These are phyloP conservation scores for Drosophila basisetae DNA, from an alignment of 2,888 invertebrate genomes.

Conservation along the genomic window DNA sequence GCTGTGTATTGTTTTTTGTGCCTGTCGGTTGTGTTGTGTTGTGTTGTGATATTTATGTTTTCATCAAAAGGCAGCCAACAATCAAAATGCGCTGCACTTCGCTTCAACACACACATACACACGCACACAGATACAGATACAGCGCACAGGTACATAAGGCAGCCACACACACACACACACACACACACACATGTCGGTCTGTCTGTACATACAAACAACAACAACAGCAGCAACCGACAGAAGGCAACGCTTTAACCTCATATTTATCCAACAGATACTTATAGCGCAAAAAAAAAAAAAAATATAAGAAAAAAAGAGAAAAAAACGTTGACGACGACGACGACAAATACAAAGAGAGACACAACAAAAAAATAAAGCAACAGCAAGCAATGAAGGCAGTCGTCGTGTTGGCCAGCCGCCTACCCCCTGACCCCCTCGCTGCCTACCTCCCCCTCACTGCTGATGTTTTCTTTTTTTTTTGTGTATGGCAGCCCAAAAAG, in stretches of 20 bases:
- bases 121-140: slow-evolving; percentile 29
- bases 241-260: slow-evolving; percentile 84
- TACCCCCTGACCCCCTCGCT: background rate
- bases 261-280: slow-evolving; percentile 84
- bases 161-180: slow-evolving; percentile 17
- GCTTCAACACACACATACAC: slow-evolving; percentile 44
- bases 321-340: slow-evolving; percentile 58
- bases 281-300: slow-evolving; percentile 67
- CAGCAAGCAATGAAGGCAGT: slow-evolving; percentile 72
- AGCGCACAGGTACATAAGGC: slow-evolving; percentile 54
- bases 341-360: slow-evolving; percentile 51
- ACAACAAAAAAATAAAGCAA: slow-evolving; percentile 39
- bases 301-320: slow-evolving; percentile 34
- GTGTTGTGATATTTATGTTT: slow-evolving; percentile 79
- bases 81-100: slow-evolving; percentile 80
- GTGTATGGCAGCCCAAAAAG: slow-evolving; percentile 52
- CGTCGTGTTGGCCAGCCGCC: slow-evolving; percentile 29
- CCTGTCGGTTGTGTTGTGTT: slow-evolving; percentile 31
- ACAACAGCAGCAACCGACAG: slow-evolving; percentile 58
- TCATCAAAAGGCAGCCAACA: slow-evolving; percentile 80
- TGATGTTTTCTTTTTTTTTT: slow-evolving; percentile 15
- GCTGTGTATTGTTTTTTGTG: slow-evolving; percentile 40
- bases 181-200: slow-evolving; percentile 17
- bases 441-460: slow-evolving; percentile 8
- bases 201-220: slow-evolving; percentile 27